phyloP scores from a whole-genome alignment of 1,140 invertebrate genomes.

The Phocides pigmalion region DNA sequence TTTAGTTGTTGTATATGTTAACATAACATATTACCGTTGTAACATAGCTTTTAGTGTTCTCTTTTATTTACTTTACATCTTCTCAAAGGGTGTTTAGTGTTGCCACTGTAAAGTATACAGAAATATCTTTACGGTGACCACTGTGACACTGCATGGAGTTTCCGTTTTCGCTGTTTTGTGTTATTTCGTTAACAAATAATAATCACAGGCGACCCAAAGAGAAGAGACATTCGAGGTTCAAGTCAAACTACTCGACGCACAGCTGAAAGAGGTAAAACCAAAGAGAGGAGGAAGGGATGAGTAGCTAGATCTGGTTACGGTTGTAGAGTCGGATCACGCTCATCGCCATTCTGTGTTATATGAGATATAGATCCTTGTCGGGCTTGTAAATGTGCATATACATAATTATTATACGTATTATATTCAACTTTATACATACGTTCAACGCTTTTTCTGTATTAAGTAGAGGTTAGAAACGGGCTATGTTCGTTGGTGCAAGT shows the following conservation, averaged over 20 bases:
- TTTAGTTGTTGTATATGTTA: constrained; percentile 59
- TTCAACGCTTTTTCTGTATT: constrained; percentile 27
- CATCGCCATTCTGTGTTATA: constrained; percentile 64
- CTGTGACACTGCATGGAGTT: constrained; percentile 71
- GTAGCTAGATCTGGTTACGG: constrained; percentile 74
- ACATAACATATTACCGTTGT: constrained; percentile 55
- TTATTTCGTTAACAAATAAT: constrained; percentile 74
- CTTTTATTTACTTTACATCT: constrained; percentile 38
- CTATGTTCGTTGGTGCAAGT: constrained; percentile 66
- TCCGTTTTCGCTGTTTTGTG: constrained; percentile 72
- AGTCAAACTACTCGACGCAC: constrained; percentile 95
- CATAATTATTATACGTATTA: too few relatives aligned
- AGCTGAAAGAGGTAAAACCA: constrained; percentile 95
- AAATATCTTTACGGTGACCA: constrained; percentile 30
- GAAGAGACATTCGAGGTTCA: constrained; percentile 98
- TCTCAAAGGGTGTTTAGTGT: constrained; percentile 48
- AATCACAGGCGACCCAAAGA: constrained; percentile 94
- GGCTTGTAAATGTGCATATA: constrained; percentile 30
- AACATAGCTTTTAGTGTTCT: constrained; percentile 54
- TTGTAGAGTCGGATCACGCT: constrained; percentile 66
- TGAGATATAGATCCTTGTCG: constrained; percentile 47
- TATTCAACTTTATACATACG: not conserved
- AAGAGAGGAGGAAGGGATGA: constrained; percentile 40
- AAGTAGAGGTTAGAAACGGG: constrained; percentile 45
- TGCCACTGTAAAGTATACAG: constrained; percentile 39